A percentile compares a stretch with the other conserved stretches of the same genome.
Conservation (phyloP, 2,113 vertebrate species). For the Protomyctophum bolini region DNA sequence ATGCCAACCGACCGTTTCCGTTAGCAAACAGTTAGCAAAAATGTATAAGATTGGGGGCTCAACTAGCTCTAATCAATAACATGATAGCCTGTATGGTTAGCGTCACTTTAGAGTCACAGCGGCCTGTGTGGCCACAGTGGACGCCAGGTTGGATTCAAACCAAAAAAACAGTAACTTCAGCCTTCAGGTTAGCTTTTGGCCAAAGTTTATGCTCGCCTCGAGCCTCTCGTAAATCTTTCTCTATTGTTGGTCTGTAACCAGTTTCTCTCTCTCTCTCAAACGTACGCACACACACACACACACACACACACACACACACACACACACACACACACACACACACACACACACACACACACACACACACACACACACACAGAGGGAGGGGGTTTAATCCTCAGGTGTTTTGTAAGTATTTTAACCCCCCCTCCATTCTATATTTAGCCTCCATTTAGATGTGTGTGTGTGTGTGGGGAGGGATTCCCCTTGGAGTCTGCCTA, state of each 20-base stretch:
- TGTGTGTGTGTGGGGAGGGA: constrained; percentile 13
- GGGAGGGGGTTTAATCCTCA: constrained; percentile 42
- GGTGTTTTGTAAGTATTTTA: constrained; percentile 40
- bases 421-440: constrained; percentile 46
- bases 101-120: constrained; percentile 6
- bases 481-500: constrained; percentile 46
- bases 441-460: constrained; percentile 57
- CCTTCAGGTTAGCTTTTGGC: constrained; percentile 2
- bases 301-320: constrained; percentile 24
- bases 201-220: constrained; percentile 2
- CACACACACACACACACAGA: constrained; percentile 6
- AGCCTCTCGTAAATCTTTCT: constrained; percentile 11
- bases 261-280: too few species aligned
- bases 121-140: too few species aligned
- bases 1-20: too few species aligned
- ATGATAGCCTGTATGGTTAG: too few species aligned
- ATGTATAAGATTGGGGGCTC: too few species aligned
- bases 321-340: neutral
- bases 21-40: too few species aligned
- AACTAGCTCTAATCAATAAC: too few species aligned
- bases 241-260: constrained; percentile 18
- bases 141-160: too few species aligned
- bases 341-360: constrained; percentile 6
- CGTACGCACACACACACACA: constrained; percentile 39
- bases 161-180: too few species aligned